Evolutionary conservation across 2,113 vertebrate genomes (phyloP).

Genomic region (Pterocles orientalis): DNA sequence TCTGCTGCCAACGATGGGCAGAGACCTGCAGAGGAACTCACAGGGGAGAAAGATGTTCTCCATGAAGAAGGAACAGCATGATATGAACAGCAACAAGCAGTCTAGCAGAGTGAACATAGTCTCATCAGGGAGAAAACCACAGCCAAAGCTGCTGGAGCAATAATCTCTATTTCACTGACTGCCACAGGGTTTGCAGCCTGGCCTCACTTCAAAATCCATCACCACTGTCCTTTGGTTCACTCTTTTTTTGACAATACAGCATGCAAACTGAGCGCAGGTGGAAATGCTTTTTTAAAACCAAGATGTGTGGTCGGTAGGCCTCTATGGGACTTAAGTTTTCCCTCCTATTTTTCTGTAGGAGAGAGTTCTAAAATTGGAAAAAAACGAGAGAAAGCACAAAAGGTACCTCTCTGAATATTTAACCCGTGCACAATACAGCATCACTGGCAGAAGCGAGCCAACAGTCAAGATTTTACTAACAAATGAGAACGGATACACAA

Average conservation of each 20-base stretch:
- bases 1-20: background rate
- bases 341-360: background rate
- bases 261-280: background rate
- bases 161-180: background rate
- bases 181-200: background rate
- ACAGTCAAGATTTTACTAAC: background rate
- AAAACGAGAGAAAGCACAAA: background rate
- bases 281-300: background rate
- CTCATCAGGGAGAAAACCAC: background rate
- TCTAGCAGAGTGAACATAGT: background rate
- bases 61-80: background rate
- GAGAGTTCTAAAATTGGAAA: background rate
- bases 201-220: background rate
- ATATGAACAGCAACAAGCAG: background rate
- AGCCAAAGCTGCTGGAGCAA: background rate
- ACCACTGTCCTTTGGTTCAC: background rate
- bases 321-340: background rate
- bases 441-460: background rate
- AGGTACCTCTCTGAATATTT: background rate
- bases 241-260: background rate
- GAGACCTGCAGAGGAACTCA: background rate
- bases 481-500: background rate
- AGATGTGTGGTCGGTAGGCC: background rate
- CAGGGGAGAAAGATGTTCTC: background rate
- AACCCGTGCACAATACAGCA: rapidly evolving